Percentiles rank a stretch among this genome's conserved stretches.
These are phyloP conservation scores for Podiceps cristatus DNA, from an alignment of 2,113 vertebrate genomes.

Conservation along the genomic window DNA sequence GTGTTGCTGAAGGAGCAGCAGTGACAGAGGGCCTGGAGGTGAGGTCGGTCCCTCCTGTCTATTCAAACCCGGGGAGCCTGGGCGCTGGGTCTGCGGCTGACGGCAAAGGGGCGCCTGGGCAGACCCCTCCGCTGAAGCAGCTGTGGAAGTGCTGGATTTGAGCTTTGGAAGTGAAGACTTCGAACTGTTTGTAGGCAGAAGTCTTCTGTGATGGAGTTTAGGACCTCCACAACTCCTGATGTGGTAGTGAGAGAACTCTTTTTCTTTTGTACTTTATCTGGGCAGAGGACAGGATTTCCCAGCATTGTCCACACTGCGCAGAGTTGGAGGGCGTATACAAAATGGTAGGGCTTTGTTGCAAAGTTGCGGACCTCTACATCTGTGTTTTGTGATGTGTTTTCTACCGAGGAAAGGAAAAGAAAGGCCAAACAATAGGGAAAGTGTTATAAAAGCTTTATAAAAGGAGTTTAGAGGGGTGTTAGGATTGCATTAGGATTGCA, in stretches of 20 bases:
- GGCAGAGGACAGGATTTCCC: constrained; percentile 46
- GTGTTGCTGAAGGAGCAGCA: neutral
- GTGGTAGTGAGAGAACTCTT: neutral
- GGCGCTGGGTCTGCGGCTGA: neutral
- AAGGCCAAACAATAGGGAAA: neutral
- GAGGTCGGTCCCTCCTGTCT: neutral
- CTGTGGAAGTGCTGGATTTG: neutral
- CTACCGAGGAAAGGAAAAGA: neutral
- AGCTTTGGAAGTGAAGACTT: neutral
- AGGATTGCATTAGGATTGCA: neutral
- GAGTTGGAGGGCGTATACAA: neutral
- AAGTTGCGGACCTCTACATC: neutral
- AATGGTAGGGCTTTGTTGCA: neutral
- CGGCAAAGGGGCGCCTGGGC: neutral
- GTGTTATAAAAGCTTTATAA: neutral
- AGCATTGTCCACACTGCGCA: constrained; percentile 3
- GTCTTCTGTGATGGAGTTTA: neutral
- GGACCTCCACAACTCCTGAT: neutral
- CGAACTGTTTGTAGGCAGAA: neutral
- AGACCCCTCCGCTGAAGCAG: neutral
- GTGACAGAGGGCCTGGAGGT: neutral
- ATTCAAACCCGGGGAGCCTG: neutral
- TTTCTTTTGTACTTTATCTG: neutral
- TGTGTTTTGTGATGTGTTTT: neutral
- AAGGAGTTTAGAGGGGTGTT: neutral